Percentiles rank a stretch among this genome's conserved stretches.
Conservation (phyloP, 2,888 invertebrate species). For the Lottia gigantea region DNA sequence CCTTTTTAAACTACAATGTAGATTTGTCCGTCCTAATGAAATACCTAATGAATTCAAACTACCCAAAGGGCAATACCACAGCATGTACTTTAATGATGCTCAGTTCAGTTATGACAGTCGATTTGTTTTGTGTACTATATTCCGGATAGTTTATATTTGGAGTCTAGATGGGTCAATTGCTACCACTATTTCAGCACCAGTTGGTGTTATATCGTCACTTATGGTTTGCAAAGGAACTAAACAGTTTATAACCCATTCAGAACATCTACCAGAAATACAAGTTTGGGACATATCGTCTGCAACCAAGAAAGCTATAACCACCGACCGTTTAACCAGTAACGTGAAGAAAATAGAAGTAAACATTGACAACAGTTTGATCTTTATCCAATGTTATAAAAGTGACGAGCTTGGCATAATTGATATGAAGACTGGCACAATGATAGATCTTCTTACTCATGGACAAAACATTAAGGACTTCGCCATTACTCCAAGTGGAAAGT, state of each 20-base stretch:
- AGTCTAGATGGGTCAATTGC: constrained; percentile 47
- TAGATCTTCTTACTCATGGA: constrained; percentile 65
- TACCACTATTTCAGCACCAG: constrained; percentile 60
- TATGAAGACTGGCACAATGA: constrained; percentile 59
- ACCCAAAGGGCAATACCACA: constrained; percentile 53
- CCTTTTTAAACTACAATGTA: constrained; percentile 51
- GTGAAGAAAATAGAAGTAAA: constrained; percentile 55
- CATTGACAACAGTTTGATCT: constrained; percentile 47
- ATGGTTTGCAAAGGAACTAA: constrained; percentile 47
- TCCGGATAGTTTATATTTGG: constrained; percentile 65
- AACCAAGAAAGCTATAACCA: neutral
- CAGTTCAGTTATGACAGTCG: constrained; percentile 60
- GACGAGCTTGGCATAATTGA: constrained; percentile 66
- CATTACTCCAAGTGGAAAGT: constrained; percentile 56
- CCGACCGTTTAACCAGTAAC: constrained; percentile 59
- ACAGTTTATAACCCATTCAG: constrained; percentile 56
- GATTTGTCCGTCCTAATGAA: constrained; percentile 54
- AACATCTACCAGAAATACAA: constrained; percentile 50
- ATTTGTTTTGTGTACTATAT: constrained; percentile 60
- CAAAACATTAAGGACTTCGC: constrained; percentile 53
- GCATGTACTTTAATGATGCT: constrained; percentile 57
- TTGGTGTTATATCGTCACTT: constrained; percentile 59
- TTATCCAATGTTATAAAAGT: constrained; percentile 55
- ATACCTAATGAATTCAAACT: constrained; percentile 63
- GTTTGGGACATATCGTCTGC: constrained; percentile 50